These are phyloP conservation scores for Lamproptera curius DNA, from an alignment of 2,888 invertebrate species.

Conservation along the genomic window DNA sequence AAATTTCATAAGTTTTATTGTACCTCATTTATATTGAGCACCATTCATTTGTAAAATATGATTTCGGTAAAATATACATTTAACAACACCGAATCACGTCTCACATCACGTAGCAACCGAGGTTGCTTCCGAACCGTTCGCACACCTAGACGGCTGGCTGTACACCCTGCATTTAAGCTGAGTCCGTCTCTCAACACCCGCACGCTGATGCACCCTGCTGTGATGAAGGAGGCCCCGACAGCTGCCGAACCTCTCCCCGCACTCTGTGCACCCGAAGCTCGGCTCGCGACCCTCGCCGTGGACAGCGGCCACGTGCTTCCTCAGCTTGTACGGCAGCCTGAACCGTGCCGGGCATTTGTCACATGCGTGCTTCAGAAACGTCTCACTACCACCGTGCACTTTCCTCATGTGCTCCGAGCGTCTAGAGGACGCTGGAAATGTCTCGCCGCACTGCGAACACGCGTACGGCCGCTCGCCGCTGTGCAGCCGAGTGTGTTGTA, in stretches of 20 bases:
- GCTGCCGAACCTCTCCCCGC: conserved; percentile 50
- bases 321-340: conserved; percentile 46
- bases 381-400: conserved; percentile 37
- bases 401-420: conserved; percentile 56
- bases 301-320: conserved; percentile 44
- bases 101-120: background rate
- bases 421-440: conserved; percentile 59
- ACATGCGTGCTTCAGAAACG: conserved; percentile 46
- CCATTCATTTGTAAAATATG: no score
- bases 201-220: conserved; percentile 44
- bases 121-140: background rate
- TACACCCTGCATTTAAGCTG: background rate
- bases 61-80: no score
- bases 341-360: conserved; percentile 53
- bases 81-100: no score
- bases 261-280: conserved; percentile 44
- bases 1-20: no score
- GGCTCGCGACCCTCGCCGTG: conserved; percentile 36
- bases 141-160: background rate
- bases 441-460: conserved; percentile 52
- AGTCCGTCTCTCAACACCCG: background rate
- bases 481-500: conserved; percentile 58
- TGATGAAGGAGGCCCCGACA: conserved; percentile 51
- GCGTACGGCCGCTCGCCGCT: conserved; percentile 59
- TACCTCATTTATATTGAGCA: no score